Evolutionary conservation across 2,113 vertebrate species (phyloP).

Genomic region (Burhinus bistriatus): DNA sequence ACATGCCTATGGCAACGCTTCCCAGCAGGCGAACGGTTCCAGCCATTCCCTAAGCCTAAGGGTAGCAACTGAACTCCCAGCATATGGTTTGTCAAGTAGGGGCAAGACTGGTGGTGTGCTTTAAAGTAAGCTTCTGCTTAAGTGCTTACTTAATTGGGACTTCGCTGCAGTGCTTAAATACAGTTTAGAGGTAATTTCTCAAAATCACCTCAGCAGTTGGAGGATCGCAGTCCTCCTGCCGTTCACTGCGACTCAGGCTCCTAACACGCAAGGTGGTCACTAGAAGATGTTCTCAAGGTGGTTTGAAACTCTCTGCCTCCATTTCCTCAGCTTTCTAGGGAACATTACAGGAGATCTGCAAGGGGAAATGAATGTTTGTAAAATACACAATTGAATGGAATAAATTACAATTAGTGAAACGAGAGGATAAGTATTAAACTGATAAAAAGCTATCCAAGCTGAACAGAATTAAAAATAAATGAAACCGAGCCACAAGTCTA

Average conservation of each 20-base stretch:
- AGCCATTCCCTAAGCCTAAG: neutral
- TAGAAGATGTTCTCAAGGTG: neutral
- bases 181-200: neutral
- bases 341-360: neutral
- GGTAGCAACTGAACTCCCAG: neutral
- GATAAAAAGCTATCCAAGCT: neutral
- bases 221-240: neutral
- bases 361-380: neutral
- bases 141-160: neutral
- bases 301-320: neutral
- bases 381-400: neutral
- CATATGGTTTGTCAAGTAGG: neutral
- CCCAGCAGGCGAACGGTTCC: neutral
- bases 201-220: neutral
- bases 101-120: neutral
- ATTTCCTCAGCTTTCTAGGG: neutral
- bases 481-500: neutral
- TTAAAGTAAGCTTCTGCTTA: neutral
- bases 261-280: neutral
- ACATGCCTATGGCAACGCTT: neutral
- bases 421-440: neutral
- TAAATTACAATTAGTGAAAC: neutral
- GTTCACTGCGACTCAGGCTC: rapidly evolving
- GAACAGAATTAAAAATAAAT: constrained; percentile 20
- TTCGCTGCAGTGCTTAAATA: neutral